Evolutionary conservation across 2,113 vertebrate genomes (phyloP), one percentile per base, ranked within the genome.

Genomic region (Zosterops borbonicus): DNA sequence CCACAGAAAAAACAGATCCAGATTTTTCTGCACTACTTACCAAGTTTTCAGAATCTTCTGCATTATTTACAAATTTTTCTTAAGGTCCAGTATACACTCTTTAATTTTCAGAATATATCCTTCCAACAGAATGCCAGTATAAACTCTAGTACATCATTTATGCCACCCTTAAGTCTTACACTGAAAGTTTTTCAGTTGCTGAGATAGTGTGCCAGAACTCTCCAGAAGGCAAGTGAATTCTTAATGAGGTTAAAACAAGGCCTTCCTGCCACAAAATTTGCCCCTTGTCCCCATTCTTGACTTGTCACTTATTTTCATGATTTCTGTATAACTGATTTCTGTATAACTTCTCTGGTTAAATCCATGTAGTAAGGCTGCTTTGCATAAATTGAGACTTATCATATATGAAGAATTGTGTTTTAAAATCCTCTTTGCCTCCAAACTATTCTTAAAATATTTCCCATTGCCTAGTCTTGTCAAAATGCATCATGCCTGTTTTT

Each of bases 391-490:
- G 52, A 81, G 41, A 67, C 1, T 85, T 89, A 75, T 19, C n/a
- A 20, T 25, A 10, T 67, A 81, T 41, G 68, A 90, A 93, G 37
- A 41, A 39, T n/a, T 62, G 15, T 49, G 69, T 49, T 93, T 91
- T 94, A 53, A 94, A 96, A 94, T 88, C 82, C 52, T 90, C 76
- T 92, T 90, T 94, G 35, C 85, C 46, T 81, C 63, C 42, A 77
- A 90, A 90, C 41, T 82, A 2, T 37, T 80, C 59, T 74, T 67
- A 91, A 90, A 94, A 90, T 74, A 91, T 59, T 67, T 86, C 14
- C 46, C 63, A 69, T 53, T 92, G 20, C 52, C 47, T 80, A 60
- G 65, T 56, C 88, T 83, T 93, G 68, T 86, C 73, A 94, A 89
- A 93, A 86, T 52, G 41, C 47, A 94, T 69, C 79, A 44, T 56